These are phyloP conservation scores for Nesidiocoris tenuis DNA, from an alignment of 2,888 invertebrate genomes.

Conservation along the genomic window DNA sequence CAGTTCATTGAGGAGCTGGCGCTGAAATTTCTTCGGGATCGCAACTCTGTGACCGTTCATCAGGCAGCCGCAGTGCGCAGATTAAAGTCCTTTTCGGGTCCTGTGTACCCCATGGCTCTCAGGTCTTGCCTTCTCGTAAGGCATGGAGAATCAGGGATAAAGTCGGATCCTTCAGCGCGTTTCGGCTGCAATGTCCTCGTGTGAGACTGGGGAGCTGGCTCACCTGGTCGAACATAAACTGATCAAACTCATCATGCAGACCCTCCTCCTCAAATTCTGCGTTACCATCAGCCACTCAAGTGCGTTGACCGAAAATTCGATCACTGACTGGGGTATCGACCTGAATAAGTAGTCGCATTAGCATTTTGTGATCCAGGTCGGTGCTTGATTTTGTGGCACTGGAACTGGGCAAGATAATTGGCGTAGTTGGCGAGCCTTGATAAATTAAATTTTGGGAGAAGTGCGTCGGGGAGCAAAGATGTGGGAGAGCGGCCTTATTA, in stretches of 20 bases:
- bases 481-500: background rate
- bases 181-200: slow-evolving; percentile 25
- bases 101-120: background rate
- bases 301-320: background rate
- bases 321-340: background rate
- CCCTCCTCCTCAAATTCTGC: background rate
- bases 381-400: background rate
- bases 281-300: background rate
- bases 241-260: slow-evolving; percentile 7
- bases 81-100: slow-evolving; percentile 13
- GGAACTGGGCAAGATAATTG: slow-evolving; percentile 21
- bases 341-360: slow-evolving; percentile 18
- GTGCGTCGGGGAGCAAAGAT: background rate
- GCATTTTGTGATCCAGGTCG: slow-evolving; percentile 3
- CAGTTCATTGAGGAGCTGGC: slow-evolving; percentile 20
- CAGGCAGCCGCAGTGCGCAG: slow-evolving; percentile 14
- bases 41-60: slow-evolving; percentile 20
- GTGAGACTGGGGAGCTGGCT: slow-evolving; percentile 15
- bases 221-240: slow-evolving; percentile 5
- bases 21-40: slow-evolving; percentile 18
- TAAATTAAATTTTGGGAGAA: slow-evolving; percentile 49
- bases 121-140: slow-evolving; percentile 15
- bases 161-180: slow-evolving; percentile 23
- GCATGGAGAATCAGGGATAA: slow-evolving; percentile 12
- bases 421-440: slow-evolving; percentile 53